Base-by-base conservation (phyloP, 2,888 invertebrate genomes). In the Drosophila yooni region DNA sequence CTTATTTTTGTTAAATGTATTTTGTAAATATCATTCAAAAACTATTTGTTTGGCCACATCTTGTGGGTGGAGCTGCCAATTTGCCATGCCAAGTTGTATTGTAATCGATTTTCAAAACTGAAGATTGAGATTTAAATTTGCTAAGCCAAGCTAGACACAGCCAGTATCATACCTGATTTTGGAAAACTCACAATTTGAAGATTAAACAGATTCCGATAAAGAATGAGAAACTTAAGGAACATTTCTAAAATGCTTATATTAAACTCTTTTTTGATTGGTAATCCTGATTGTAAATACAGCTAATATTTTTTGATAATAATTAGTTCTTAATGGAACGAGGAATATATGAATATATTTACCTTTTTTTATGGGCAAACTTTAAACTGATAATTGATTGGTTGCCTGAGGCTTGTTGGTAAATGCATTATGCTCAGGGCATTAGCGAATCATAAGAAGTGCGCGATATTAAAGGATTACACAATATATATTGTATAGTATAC, bases 381-480 rank as follows among this genome's bases (percentile, higher is more conserved):
- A 5, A 25, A 21, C 3, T 46, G 7, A 7, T 13, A 25, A 8
- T 46, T 46, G 34, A 43, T 52, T 43, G 33, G 38, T n/a, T 18
- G 53, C 43, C 13, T 43, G 6, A 31, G 43, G 54, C 34, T 21
- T 62, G 57, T 58, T 76, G 60, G 59, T 60, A 43, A 65, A 78
- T 72, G 60, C 68, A 58, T 63, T 66, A 38, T 40, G 70, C 59
- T 34, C 31, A 34, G 18, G 43, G 66, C 77, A 77, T 76, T 81
- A 40, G 64, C 54, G 65, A 62, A 66, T 71, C 77, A 77, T 59
- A 51, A 50, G 38, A 59, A 54, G 21, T 54, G 43, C 38, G 34
- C 71, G 66, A 73, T 66, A 70, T 59, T 66, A 74, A 68, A 59
- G 89, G 88, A 89, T 88, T 89, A 86, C 76, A 80, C 70, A 71